A percentile compares a stretch with the other conserved stretches of the same genome.
phyloP scores from a whole-genome alignment of 2,888 invertebrate species.

The Aphidius colemani region DNA sequence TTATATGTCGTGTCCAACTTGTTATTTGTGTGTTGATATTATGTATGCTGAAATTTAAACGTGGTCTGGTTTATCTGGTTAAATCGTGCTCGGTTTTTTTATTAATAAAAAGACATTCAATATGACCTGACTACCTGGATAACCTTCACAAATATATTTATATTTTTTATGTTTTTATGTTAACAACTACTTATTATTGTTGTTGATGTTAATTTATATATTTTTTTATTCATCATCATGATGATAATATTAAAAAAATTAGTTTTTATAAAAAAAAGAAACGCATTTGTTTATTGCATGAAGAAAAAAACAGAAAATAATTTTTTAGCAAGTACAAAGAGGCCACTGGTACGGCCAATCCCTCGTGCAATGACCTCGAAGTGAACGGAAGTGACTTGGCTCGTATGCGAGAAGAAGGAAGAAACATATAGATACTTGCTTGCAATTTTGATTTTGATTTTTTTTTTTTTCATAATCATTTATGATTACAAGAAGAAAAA shows the following conservation, averaged over 20 bases:
- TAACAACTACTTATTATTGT: too few relatives aligned
- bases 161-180: neutral
- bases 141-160: neutral
- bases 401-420: neutral
- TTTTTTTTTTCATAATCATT: too few relatives aligned
- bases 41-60: too few relatives aligned
- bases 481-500: too few relatives aligned
- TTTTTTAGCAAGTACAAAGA: constrained; percentile 22
- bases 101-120: constrained; percentile 11
- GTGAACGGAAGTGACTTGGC: constrained; percentile 38
- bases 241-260: too few relatives aligned
- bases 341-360: constrained; percentile 32
- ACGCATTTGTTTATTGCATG: constrained; percentile 11
- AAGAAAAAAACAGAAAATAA: constrained; percentile 29
- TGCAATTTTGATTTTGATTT: too few relatives aligned
- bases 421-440: too few relatives aligned
- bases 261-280: constrained; percentile 10
- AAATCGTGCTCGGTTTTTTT: neutral
- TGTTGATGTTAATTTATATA: too few relatives aligned
- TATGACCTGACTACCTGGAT: neutral
- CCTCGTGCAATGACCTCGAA: constrained; percentile 40
- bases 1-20: too few relatives aligned
- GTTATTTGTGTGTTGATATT: too few relatives aligned
- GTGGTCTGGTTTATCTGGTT: too few relatives aligned
- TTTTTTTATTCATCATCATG: too few relatives aligned